Evolutionary conservation across 2,113 vertebrate species (phyloP).

Genomic region (Solea solea): DNA sequence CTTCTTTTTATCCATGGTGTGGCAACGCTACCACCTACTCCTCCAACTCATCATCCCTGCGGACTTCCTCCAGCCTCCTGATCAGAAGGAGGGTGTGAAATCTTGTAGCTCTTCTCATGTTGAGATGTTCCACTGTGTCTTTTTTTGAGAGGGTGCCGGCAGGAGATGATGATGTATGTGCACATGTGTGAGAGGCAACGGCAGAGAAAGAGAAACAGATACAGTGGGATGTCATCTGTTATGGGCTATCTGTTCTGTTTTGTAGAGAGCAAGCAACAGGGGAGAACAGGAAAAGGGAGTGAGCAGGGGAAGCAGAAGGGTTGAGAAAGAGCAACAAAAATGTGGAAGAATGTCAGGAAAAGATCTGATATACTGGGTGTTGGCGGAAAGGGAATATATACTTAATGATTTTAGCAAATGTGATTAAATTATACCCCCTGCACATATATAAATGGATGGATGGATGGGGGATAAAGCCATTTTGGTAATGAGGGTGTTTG

Average conservation of each 20-base stretch:
- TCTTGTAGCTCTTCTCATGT: constrained; percentile 49
- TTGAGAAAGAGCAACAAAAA: not conserved
- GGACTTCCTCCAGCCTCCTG: constrained; percentile 46
- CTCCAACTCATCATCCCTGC: constrained; percentile 50
- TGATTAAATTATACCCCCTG: too few relatives aligned
- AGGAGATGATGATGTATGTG: constrained; percentile 11
- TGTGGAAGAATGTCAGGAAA: too few relatives aligned
- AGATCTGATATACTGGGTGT: not conserved
- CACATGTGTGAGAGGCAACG: not conserved
- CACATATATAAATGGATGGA: too few relatives aligned
- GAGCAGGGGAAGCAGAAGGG: not conserved
- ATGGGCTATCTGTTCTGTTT: constrained; percentile 13
- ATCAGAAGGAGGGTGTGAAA: constrained; percentile 50
- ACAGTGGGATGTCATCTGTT: constrained; percentile 26
- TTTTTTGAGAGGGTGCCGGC: constrained; percentile 20
- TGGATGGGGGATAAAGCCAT: too few relatives aligned
- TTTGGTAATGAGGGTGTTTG: too few relatives aligned
- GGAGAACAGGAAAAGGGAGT: not conserved
- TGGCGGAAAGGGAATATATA: not conserved
- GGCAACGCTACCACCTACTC: constrained; percentile 41
- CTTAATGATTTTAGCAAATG: not conserved
- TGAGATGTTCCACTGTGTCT: constrained; percentile 22
- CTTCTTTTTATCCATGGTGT: constrained; percentile 32
- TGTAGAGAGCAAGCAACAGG: constrained; percentile 13
- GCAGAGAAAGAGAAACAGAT: constrained; percentile 12